These are phyloP conservation scores for Odontocerum albicorne DNA, from an alignment of 2,888 invertebrate species.

Conservation along the genomic window DNA sequence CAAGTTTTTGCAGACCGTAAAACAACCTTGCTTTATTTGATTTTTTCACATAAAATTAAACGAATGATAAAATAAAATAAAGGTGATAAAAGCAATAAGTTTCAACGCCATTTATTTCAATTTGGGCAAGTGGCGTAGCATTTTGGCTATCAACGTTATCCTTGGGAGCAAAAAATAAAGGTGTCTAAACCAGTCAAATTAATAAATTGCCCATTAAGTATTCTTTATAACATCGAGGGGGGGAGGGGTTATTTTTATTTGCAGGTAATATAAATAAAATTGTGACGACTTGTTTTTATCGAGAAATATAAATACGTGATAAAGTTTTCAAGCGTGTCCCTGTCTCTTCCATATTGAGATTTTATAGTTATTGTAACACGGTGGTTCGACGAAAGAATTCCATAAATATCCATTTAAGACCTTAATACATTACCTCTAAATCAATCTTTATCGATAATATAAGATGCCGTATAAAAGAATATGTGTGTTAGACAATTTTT, in stretches of 20 bases:
- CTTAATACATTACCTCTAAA: conserved; percentile 20
- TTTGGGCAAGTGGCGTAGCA: no score
- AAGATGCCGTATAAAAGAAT: conserved; percentile 20
- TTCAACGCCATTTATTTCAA: no score
- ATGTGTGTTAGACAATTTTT: conserved; percentile 26
- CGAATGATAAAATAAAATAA: no score
- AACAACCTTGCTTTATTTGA: no score
- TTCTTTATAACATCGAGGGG: no score
- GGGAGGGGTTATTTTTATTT: neutral
- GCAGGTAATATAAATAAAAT: neutral
- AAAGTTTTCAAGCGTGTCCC: neutral
- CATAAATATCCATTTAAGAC: conserved; percentile 22
- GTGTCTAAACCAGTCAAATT: no score
- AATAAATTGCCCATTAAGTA: no score
- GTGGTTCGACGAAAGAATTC: neutral
- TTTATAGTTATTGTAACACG: conserved; percentile 25
- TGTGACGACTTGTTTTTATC: conserved; percentile 2
- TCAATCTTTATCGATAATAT: conserved; percentile 26
- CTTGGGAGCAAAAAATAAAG: no score
- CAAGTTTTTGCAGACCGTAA: no score
- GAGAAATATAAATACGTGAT: conserved; percentile 11
- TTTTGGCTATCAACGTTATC: no score
- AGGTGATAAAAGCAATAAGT: no score
- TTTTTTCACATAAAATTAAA: no score
- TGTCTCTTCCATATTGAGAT: conserved; percentile 11